Evolutionary conservation across 2,797 vertebrate species (phyloP), one percentile per base, ranked within the genome.

Genomic region (Pangasius djambal): DNA sequence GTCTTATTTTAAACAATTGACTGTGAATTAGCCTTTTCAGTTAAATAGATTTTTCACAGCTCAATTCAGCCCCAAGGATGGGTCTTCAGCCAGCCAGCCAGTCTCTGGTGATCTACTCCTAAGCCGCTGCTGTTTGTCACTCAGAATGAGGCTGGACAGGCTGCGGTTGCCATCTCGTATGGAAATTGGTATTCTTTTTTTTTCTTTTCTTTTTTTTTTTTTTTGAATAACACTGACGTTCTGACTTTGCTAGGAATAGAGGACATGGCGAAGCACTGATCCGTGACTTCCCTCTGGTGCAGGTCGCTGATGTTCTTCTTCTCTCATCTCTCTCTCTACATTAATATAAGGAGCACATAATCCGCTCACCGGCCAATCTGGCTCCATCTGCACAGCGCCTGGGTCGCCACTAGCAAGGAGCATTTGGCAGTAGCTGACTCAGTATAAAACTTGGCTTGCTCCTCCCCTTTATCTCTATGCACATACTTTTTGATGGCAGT

Each of bases 401-500:
- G 93, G 89, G 91, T 92, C 89, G 93, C 93, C 93, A 94, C 94
- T 93, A 93, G 93, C 94, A 91, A 93, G 93, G 92, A 86, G 91
- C 93, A 94, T 87, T 95, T 93, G 92, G 93, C 89, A 91, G 90
- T 92, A 93, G 92, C 91, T 93, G 94, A 93, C 94, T 92, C 92
- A 92, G 93, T 95, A 87, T 91, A 87, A 93, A 94, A 95, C 93
- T 95, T 96, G 95, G 96, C 95, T 93, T 91, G 91, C 91, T 89
- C 90, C 88, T 90, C 90, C 91, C 86, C 85, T 91, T 89, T 95
- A 96, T 96, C 95, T 96, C 95, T 94, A 92, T 95, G 95, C 95
- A 96, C 95, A 96, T 96, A 96, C 95, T 96, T 96, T 96, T 96
- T 94, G 95, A 97, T 92, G 94, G 94, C 94, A 92, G 91, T 94